phyloP scores from a whole-genome alignment of 2,888 invertebrate genomes.

The Glomeris marginata region DNA sequence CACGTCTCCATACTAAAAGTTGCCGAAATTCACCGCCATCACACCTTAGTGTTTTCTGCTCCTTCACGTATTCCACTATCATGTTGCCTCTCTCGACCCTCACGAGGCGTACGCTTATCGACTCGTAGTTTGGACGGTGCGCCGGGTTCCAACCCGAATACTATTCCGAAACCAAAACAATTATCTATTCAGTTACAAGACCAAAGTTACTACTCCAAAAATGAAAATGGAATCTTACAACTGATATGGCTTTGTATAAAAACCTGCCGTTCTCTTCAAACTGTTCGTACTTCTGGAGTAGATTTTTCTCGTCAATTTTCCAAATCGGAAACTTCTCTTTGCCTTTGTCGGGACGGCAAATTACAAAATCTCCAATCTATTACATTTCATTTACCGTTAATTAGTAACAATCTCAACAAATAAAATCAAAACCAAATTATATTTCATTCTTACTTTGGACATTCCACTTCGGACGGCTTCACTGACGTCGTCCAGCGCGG shows the following conservation, averaged over 20 bases:
- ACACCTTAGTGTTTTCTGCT: conserved; percentile 1
- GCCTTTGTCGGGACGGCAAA: conserved; percentile 6
- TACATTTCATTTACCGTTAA: too few relatives aligned
- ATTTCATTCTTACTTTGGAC: too few relatives aligned
- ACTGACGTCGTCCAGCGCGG: too few relatives aligned
- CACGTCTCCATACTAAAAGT: too few relatives aligned
- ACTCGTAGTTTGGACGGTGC: conserved; percentile 61
- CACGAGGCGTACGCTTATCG: conserved; percentile 59
- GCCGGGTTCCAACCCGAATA: conserved; percentile 73
- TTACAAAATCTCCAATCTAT: conserved; percentile 9
- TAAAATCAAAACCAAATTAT: too few relatives aligned
- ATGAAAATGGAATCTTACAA: conserved; percentile 40
- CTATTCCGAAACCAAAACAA: too few relatives aligned
- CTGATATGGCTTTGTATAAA: conserved; percentile 70
- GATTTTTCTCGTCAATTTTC: conserved; percentile 67
- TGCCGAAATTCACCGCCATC: background rate
- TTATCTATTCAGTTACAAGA: conserved; percentile 1
- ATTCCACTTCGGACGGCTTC: too few relatives aligned
- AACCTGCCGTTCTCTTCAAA: conserved; percentile 61
- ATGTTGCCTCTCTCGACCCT: conserved; percentile 61
- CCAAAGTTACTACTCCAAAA: background rate
- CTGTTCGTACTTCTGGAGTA: conserved; percentile 50
- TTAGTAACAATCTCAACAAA: too few relatives aligned
- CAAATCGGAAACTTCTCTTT: conserved; percentile 57
- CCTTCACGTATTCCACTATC: conserved; percentile 49